These are phyloP conservation scores for Etheostoma spectabile DNA, from an alignment of 2,113 vertebrate species.

Conservation along the genomic window DNA sequence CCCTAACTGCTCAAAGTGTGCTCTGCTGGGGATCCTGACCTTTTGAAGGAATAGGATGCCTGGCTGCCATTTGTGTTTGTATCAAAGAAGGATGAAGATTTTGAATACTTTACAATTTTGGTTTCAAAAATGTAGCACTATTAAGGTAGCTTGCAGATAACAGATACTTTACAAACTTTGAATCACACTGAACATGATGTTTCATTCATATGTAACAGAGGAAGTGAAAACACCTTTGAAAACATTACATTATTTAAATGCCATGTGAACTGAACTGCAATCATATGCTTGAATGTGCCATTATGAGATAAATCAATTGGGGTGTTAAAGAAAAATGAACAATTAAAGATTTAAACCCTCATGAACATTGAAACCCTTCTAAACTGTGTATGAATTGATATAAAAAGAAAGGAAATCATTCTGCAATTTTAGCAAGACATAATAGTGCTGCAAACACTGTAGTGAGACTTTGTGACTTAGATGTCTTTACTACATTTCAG, in stretches of 20 bases:
- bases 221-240: constrained; percentile 42
- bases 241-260: constrained; percentile 55
- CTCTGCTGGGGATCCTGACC: constrained; percentile 42
- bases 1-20: constrained; percentile 37
- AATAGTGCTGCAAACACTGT: not conserved
- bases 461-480: not conserved
- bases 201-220: constrained; percentile 19
- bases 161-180: not conserved
- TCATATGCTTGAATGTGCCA: constrained; percentile 37
- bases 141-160: not conserved
- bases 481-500: not conserved
- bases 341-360: constrained; percentile 24
- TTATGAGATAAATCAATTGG: constrained; percentile 26
- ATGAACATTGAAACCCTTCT: constrained; percentile 7
- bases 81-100: not conserved
- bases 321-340: constrained; percentile 30
- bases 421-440: not conserved
- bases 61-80: constrained; percentile 24
- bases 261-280: constrained; percentile 45
- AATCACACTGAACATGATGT: not conserved
- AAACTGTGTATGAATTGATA: constrained; percentile 42
- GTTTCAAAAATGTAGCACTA: not conserved
- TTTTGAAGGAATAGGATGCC: constrained; percentile 42
- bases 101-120: not conserved
- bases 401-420: constrained; percentile 16